Percentiles rank a stretch among this genome's conserved stretches.
phyloP scores from a whole-genome alignment of 2,113 vertebrate species.

The Macquaria australasica region DNA sequence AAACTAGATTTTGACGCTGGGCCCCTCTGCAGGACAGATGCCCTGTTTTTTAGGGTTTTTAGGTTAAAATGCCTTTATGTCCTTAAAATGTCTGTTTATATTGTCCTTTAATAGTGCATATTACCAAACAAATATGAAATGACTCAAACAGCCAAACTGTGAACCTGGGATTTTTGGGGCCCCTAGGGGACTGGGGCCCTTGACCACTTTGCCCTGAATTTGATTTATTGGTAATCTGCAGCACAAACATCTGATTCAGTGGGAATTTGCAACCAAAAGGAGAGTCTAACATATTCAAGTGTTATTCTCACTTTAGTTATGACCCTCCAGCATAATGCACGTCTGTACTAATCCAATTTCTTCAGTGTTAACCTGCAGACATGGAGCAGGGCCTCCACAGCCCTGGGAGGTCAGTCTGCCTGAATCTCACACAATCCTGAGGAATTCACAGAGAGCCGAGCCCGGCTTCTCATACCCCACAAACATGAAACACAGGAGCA shows the following conservation, averaged over 20 bases:
- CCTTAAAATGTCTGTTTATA: neutral
- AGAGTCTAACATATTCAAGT: neutral
- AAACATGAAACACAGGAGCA: conserved; percentile 28
- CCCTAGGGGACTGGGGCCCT: neutral
- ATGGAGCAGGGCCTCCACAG: neutral
- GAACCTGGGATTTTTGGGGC: neutral
- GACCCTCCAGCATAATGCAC: neutral
- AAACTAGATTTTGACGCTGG: neutral
- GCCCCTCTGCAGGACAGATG: neutral
- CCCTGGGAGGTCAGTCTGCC: conserved; percentile 44
- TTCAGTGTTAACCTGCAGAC: conserved; percentile 42
- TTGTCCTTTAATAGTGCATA: neutral
- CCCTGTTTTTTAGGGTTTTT: too few relatives aligned
- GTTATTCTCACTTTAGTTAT: neutral
- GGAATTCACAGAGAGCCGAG: conserved; percentile 55
- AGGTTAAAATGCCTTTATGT: neutral
- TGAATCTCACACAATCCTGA: conserved; percentile 59
- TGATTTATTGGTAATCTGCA: neutral
- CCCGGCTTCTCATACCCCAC: conserved; percentile 1
- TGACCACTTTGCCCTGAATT: neutral
- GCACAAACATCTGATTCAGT: neutral
- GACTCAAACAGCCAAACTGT: neutral
- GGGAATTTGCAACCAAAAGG: neutral
- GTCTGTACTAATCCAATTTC: conserved; percentile 3
- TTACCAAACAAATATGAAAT: neutral